Conservation (phyloP, 2,113 vertebrate species). For the Psittacus erithacus region DNA sequence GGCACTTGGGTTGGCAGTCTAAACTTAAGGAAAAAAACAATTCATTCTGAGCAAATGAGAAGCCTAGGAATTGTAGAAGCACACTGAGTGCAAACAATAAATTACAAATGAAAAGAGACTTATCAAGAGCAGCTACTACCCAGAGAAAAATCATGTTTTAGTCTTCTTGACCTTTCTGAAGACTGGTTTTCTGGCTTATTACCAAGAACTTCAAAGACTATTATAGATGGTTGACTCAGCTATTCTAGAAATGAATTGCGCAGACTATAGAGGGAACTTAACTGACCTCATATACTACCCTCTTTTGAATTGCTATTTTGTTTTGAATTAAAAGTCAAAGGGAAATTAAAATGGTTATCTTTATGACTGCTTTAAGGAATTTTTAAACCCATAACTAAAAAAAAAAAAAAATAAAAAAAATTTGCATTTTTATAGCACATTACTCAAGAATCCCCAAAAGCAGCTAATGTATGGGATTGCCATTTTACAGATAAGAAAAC, state of each 20-base stretch:
- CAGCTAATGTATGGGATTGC: background rate
- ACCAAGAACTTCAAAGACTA: constrained; percentile 40
- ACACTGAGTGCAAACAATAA: background rate
- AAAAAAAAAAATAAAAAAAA: background rate
- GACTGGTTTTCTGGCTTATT: constrained; percentile 22
- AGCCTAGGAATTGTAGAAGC: background rate
- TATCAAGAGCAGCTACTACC: constrained; percentile 8
- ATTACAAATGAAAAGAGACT: constrained; percentile 33
- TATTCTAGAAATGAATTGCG: constrained; percentile 47
- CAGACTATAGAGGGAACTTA: constrained; percentile 33
- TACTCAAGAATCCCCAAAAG: background rate
- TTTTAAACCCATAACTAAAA: background rate
- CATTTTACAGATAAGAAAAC: background rate
- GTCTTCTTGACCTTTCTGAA: constrained; percentile 26
- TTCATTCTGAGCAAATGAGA: background rate
- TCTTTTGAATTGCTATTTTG: background rate
- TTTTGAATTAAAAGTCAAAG: constrained; percentile 39
- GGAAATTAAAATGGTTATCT: constrained; percentile 19
- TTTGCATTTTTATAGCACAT: background rate
- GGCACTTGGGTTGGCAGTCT: background rate
- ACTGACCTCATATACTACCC: background rate
- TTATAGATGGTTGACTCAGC: constrained; percentile 26
- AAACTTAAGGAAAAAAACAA: background rate
- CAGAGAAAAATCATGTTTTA: background rate
- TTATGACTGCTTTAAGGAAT: background rate